Evolutionary conservation across 1,140 invertebrate genomes (phyloP), one percentile per base, ranked within the genome.

Genomic region (Anadara kagoshimensis): DNA sequence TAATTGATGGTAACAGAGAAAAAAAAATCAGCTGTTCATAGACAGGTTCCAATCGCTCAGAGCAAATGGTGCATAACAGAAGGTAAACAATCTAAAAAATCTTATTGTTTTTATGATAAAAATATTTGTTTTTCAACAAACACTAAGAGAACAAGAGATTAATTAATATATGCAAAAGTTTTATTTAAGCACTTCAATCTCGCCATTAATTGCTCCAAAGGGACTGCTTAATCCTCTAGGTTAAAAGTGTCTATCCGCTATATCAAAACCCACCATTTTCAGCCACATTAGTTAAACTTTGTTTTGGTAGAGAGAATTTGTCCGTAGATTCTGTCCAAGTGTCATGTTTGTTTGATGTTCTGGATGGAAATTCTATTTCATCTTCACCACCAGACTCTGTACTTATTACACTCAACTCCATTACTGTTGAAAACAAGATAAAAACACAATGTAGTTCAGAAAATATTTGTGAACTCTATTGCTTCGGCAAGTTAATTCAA

Each of bases 371-470:
- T 24, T 64, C 41, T 47, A 62, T 58, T 69, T 66, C 29, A 64
- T 16, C 45, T 29, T 66, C 20, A 51, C 44, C 18, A n/a, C 5
- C 36, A 44, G 18, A 26, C 22, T 5, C 26, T 16, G 44, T 49
- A 54, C 29, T 61, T 4, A 68, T 45, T 20, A 74, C 74, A 68
- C 68, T 74, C 11, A 72, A 66, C 58, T 73, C 74, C 69, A 77
- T 51, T 18, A 76, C 63, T 74, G 45, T 56, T 65, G n/a, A 63
- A 41, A 29, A 43, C 18, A 22, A 24, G 22, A n/a, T 20, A 59
- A 24, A n/a, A 53, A 7, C 1, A 5, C n/a, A n/a, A n/a, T n/a
- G n/a, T n/a, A n/a, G n/a, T n/a, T n/a, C n/a, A n/a, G n/a, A n/a
- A n/a, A n/a, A n/a, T n/a, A n/a, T n/a, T n/a, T n/a, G n/a, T n/a